Base-by-base conservation (phyloP, 2,113 vertebrate genomes). In the Panurus biarmicus region DNA sequence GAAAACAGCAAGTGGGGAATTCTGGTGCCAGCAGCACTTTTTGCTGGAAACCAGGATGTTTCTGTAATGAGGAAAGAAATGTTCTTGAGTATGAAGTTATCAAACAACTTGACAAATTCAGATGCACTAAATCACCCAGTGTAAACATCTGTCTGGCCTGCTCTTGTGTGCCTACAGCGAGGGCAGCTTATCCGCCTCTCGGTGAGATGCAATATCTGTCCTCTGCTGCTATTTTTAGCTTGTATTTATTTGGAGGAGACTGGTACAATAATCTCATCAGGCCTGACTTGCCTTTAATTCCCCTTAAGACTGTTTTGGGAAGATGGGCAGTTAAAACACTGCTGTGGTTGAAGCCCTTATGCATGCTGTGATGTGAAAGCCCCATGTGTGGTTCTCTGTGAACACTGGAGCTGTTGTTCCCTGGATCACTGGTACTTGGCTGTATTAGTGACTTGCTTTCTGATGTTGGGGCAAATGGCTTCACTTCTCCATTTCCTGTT, bases 21-120 rank as follows among this genome's bases (percentile, higher is more conserved):
- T 83, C 79, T 6, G 1, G 48, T 88, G 84, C 94, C 94, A 88
- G 79, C 60, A 88, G 51, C 47, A 38, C 38, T 88, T 94, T 36
- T 90, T 95, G 87, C 85, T 93, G 86, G 79, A 90, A 96, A 88
- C 53, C 22, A n/a, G 72, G 79, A 92, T 93, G 82, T 71, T 93
- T 92, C 95, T 50, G 29, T 71, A 94, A 94, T 31, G 56, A 83
- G 48, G 85, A 73, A 85, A 93, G 81, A 92, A 71, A 64, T 0
- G 2, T 91, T 85, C 85, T 83, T 47, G 56, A 83, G 26, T 58
- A 86, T 85, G 79, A 77, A 90, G 79, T 94, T 95, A 94, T 96
- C 95, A 93, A 93, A 74, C 90, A 95, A 83, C 64, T 88, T 90
- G 92, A 95, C 88, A 94, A 93, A 91, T 93, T 88, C 94, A 90